phyloP scores from a whole-genome alignment of 2,888 invertebrate genomes.

The Onthophagus sagittarius region DNA sequence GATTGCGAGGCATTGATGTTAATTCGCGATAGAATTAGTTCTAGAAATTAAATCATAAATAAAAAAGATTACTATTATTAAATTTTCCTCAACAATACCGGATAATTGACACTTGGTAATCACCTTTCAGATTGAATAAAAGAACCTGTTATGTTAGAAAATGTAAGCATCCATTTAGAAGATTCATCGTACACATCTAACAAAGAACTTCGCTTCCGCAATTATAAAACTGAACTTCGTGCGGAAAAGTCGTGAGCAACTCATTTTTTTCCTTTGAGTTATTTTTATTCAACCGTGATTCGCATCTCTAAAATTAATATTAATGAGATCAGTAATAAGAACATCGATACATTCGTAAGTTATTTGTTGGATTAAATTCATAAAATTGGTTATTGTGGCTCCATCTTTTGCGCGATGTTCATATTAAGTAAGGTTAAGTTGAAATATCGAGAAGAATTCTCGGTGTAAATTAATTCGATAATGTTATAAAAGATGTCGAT shows the following conservation, averaged over 20 bases:
- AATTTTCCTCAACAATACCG: neutral
- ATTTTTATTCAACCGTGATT: neutral
- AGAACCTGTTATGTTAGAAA: neutral
- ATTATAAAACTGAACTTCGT: neutral
- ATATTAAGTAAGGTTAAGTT: neutral
- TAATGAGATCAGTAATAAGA: neutral
- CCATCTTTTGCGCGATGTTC: neutral
- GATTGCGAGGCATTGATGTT: too few relatives aligned
- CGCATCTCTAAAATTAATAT: neutral
- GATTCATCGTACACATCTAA: neutral
- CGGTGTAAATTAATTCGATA: neutral
- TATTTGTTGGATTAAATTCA: neutral
- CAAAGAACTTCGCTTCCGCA: neutral
- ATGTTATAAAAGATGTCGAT: neutral
- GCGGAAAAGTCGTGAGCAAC: neutral
- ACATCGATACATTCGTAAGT: neutral
- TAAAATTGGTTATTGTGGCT: neutral
- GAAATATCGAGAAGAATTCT: neutral
- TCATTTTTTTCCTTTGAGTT: neutral
- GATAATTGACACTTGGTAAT: neutral
- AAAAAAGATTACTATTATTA: neutral
- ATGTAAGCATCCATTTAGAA: neutral
- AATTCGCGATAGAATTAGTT: too few relatives aligned
- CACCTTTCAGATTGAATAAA: neutral
- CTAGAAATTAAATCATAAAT: neutral